Evolutionary conservation across 35 echinoderm and acorn worm genomes (phyloP), one percentile per base, ranked within the genome.

Genomic region (Anneissia japonica): DNA sequence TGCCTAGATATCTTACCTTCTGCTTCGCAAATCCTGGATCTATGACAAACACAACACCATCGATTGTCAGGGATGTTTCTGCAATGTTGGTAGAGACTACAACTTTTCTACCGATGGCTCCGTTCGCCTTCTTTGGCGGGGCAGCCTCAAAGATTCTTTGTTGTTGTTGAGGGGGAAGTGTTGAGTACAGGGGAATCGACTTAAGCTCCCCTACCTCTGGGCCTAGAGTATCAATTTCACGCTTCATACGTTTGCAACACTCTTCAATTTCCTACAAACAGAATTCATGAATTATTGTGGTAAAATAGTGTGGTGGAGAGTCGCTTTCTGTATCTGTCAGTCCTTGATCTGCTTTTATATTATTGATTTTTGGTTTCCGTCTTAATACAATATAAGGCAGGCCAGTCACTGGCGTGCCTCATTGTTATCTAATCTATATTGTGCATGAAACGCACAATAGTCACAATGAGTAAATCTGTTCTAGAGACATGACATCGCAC

Each of bases 31-130:
- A 97, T 32, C 95, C 95, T 28, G 95, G 95, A 72, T 97, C 95
- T 72, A 97, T 97, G 30, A 97, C 95, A 91, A 97, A 97, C 46
- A 97, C 95, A 31, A 97, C 95, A 13, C 95, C 95, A 83, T 97
- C 95, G 38, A 97, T 97, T 36, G 95, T 97, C 35, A 97, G 82
- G 29, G 95, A 97, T 7, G 95, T 97, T 80, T 93, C 95, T 45
- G 95, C 95, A 46, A 97, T 97, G 77, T 97, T 97, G 12, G 95
- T 97, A 0, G 95, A 97, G n/a, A 97, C 78, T 16, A 97, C 95
- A 43, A 93, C 91, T 75, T 97, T 97, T 39, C 95, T 86, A 6
- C 95, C 95, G 0, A 97, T 97, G 77, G 88, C 91, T 6, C 95
- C 95, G 34, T 97, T 89, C 28, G 95, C 79, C 43, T 97, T 97